Evolutionary conservation across 2,888 invertebrate genomes (phyloP), one percentile per base, ranked within the genome.

Genomic region (Bursaphelenchus okinawaensis): DNA sequence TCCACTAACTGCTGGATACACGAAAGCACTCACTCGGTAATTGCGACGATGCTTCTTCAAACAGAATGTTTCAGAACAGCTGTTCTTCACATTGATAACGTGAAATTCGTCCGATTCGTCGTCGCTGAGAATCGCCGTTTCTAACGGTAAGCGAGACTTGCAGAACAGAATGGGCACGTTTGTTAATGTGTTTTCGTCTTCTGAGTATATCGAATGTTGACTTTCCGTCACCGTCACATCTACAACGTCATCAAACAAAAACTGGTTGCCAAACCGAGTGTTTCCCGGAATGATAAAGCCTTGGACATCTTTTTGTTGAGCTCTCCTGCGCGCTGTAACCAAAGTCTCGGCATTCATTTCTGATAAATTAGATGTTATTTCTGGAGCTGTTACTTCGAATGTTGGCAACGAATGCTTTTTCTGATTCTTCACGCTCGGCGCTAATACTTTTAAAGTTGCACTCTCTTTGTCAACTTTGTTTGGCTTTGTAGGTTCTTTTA

Each of bases 111-210:
- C 72, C 8, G 31, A 9, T 29, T 29, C 31, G n/a, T 66, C 65
- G 31, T 58, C 68, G 26, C 70, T 72, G 20, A 78, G 55, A 64
- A 79, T 79, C 40, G 77, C 77, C 0, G 79, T 79, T 60, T 79
- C 77, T 52, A 69, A 54, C 6, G 72, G 63, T 4, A 73, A 70
- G 24, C 54, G 63, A 19, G 29, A n/a, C 58, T 67, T 66, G 19
- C 66, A 52, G 60, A 68, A 68, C 22, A 68, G 56, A 26, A 68
- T 68, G 2, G 69, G 69, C 20, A 68, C 62, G 61, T 62, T 62
- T 1, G 31, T 29, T 12, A 29, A 29, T 29, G 31, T 29, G 31
- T 29, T 29, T 29, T 29, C 31, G 31, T 29, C 12, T 9, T 29
- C 31, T 9, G 31, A 29, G 7, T 9, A 9, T 7, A 12, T 12